These are phyloP conservation scores for Pelochelys cantorii DNA, from an alignment of 2,797 vertebrate genomes.

Conservation along the genomic window DNA sequence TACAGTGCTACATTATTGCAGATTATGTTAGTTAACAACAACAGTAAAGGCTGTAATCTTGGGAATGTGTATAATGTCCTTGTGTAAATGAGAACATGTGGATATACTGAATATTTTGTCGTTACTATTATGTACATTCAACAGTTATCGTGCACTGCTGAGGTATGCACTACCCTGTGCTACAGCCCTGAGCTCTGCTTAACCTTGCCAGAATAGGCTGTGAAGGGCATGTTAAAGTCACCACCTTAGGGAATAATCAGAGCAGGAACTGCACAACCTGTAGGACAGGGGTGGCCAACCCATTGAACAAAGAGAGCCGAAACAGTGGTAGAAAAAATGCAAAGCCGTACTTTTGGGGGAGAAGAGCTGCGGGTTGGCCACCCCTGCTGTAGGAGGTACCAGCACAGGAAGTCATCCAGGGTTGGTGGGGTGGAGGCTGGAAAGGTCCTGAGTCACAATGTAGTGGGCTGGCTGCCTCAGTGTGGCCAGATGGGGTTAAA, in stretches of 20 bases:
- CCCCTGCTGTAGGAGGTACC: not conserved
- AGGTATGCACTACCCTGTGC: not conserved
- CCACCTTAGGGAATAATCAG: rapidly evolving
- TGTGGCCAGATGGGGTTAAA: too few relatives aligned
- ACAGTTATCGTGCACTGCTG: not conserved
- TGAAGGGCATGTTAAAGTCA: not conserved
- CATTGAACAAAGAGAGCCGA: too few relatives aligned
- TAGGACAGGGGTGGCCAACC: not conserved
- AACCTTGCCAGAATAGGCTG: not conserved
- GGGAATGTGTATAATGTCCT: not conserved
- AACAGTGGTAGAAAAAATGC: too few relatives aligned
- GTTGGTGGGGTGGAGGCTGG: not conserved
- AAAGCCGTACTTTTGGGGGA: too few relatives aligned
- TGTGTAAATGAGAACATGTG: not conserved
- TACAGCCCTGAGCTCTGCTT: not conserved
- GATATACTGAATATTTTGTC: not conserved
- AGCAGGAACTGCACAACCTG: rapidly evolving
- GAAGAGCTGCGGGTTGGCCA: too few relatives aligned
- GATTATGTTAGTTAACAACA: not conserved
- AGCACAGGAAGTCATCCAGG: rapidly evolving
- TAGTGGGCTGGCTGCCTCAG: too few relatives aligned
- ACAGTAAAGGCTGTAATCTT: not conserved
- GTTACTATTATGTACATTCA: not conserved
- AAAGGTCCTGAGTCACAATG: not conserved
- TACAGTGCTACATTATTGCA: not conserved